Conservation (phyloP, 2,888 invertebrate genomes). For the Eupithecia vulgata region DNA sequence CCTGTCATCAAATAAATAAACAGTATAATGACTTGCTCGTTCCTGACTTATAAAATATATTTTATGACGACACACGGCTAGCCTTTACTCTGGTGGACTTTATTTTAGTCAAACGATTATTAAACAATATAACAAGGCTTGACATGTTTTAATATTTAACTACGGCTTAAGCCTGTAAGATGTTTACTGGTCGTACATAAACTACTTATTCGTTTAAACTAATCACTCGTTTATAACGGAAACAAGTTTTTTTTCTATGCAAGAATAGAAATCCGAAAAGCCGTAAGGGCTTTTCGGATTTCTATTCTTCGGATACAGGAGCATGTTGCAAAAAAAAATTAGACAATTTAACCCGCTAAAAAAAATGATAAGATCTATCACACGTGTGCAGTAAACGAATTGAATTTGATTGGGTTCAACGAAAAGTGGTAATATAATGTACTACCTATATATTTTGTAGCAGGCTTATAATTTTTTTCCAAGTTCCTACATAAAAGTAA, state of each 20-base stretch:
- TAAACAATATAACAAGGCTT: not conserved
- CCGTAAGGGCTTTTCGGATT: too few species aligned
- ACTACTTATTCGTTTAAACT: not conserved
- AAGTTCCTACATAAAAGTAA: too few species aligned
- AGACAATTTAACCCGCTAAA: too few species aligned
- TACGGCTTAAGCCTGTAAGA: too few species aligned
- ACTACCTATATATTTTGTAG: too few species aligned
- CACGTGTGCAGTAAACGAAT: not conserved
- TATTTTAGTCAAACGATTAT: not conserved
- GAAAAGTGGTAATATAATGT: not conserved
- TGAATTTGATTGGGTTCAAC: not conserved
- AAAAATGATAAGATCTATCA: too few species aligned
- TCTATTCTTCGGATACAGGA: too few species aligned
- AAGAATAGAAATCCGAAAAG: not conserved
- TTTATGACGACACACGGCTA: slow-evolving; percentile 5
- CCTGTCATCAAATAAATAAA: slow-evolving; percentile 1
- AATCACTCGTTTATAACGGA: not conserved
- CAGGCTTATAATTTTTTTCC: too few species aligned
- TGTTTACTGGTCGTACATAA: not conserved
- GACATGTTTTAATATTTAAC: not conserved
- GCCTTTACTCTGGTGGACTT: not conserved
- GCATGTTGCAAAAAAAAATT: too few species aligned
- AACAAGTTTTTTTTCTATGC: not conserved
- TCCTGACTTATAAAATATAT: slow-evolving; percentile 3
- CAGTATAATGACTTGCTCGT: slow-evolving; percentile 6